Evolutionary conservation across 2,888 invertebrate genomes (phyloP).

Genomic region (Epistrophe eligans): DNA sequence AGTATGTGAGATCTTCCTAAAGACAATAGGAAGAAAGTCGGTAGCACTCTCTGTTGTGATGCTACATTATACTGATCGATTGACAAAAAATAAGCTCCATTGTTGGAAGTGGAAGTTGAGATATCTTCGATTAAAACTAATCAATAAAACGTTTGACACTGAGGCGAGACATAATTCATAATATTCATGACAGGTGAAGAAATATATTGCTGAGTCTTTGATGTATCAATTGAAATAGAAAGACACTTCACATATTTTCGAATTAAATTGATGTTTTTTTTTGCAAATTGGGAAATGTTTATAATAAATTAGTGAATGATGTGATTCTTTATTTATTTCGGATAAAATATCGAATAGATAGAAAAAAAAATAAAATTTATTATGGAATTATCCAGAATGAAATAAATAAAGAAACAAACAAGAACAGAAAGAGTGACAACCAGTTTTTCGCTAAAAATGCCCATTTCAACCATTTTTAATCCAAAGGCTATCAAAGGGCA

Average conservation of each 20-base stretch:
- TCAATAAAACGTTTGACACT: slow-evolving; percentile 19
- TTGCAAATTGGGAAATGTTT: neutral
- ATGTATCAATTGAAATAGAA: neutral
- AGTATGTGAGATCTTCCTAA: slow-evolving; percentile 41
- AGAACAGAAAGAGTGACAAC: too few species aligned
- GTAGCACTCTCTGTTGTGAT: neutral
- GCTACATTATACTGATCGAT: slow-evolving; percentile 13
- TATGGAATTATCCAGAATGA: too few species aligned
- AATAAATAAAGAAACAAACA: too few species aligned
- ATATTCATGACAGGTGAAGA: slow-evolving; percentile 17
- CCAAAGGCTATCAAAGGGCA: too few species aligned
- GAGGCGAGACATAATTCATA: slow-evolving; percentile 12
- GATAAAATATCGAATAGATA: too few species aligned
- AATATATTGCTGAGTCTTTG: neutral
- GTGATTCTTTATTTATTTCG: too few species aligned
- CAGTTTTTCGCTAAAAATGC: too few species aligned
- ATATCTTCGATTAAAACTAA: slow-evolving; percentile 22
- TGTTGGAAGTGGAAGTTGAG: slow-evolving; percentile 13
- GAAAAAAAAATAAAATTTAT: too few species aligned
- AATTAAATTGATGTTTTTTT: neutral
- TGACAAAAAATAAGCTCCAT: neutral
- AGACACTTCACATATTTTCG: neutral
- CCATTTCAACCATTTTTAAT: too few species aligned
- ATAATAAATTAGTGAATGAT: too few species aligned
- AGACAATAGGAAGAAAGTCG: slow-evolving; percentile 61